Conservation (phyloP, 2,888 invertebrate genomes). For the Crocallis elinguaria region DNA sequence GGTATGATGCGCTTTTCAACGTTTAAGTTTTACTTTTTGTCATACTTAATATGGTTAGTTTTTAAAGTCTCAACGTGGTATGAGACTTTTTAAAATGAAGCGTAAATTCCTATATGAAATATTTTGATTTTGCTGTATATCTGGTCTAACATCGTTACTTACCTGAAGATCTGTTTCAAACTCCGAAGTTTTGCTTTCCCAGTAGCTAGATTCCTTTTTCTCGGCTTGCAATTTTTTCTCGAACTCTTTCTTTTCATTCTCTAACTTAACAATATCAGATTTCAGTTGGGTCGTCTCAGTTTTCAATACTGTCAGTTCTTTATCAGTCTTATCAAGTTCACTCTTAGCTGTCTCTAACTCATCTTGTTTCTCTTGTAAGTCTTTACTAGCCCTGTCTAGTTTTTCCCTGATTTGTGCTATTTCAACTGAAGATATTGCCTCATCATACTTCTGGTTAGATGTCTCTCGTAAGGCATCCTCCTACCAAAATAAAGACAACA, state of each 20-base stretch:
- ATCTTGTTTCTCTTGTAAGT: slow-evolving; percentile 68
- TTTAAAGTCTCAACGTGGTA: background rate
- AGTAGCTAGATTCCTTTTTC: slow-evolving; percentile 86
- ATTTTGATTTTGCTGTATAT: background rate
- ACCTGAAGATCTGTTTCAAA: slow-evolving; percentile 86
- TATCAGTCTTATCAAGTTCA: slow-evolving; percentile 74
- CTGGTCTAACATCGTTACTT: slow-evolving; percentile 27
- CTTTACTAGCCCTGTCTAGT: slow-evolving; percentile 60
- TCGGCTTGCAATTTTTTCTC: slow-evolving; percentile 86
- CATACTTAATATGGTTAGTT: too few species aligned
- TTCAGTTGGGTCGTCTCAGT: slow-evolving; percentile 73
- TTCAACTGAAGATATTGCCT: slow-evolving; percentile 78
- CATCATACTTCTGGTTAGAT: slow-evolving; percentile 75
- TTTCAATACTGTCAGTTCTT: slow-evolving; percentile 69
- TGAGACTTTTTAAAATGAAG: background rate
- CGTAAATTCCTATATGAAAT: background rate
- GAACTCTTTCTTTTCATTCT: slow-evolving; percentile 85
- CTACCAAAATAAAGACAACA: slow-evolving; percentile 45
- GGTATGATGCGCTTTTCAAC: too few species aligned
- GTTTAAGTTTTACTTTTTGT: too few species aligned
- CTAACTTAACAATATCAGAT: slow-evolving; percentile 71
- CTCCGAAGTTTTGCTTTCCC: slow-evolving; percentile 87
- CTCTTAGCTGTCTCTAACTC: slow-evolving; percentile 61
- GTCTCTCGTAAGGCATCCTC: slow-evolving; percentile 76
- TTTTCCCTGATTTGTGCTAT: slow-evolving; percentile 80